Base-by-base conservation (phyloP, 2,797 vertebrate species). In the Paedocypris micromegethes region DNA sequence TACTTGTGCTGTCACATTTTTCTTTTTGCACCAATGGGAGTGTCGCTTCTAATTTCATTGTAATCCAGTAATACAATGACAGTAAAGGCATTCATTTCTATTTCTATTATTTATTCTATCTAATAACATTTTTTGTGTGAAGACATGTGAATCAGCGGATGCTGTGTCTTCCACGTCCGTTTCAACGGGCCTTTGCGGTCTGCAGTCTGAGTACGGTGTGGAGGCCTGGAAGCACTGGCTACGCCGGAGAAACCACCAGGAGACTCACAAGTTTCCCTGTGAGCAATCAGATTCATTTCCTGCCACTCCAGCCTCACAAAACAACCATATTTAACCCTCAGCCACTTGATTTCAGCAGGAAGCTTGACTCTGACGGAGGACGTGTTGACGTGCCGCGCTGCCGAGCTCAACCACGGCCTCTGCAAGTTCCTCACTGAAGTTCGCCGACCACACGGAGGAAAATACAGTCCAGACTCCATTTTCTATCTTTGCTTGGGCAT, bases 401-500 rank as follows among this genome's bases (percentile, higher is more conserved):
- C 94, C 38, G 97, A 99, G 84, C 88, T 98, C 75, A 96, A 94
- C 82, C 94, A 93, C 70, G 95, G 95, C 9, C 90, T 99, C 78
- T 94, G 93, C 72, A 93, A 91, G 82, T 99, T 99, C 81, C 91
- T 98, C 75, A 83, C 82, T 51, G 96, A 99, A 83, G 90, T 93
- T 72, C 91, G 90, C 61, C 90, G 95, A 78, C 95, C 95, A 71
- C 94, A 90, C 38, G 92, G 94, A 77, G 93, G 95, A 77, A 85
- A 84, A 37, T 98, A 99, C 52, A 88, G 88, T 58, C 87, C 93
- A 5, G 96, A 98, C 89, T 96, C 93, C 87, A 88, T 99, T 72
- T 93, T 94, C 80, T 99, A 98, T 85, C 93, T 99, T 90, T 99
- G 96, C 88, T 93, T 99, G 83, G 94, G 96, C 87, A 95, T 99